Evolutionary conservation across 2,888 invertebrate species (phyloP).

Genomic region (Sisyra terminalis): DNA sequence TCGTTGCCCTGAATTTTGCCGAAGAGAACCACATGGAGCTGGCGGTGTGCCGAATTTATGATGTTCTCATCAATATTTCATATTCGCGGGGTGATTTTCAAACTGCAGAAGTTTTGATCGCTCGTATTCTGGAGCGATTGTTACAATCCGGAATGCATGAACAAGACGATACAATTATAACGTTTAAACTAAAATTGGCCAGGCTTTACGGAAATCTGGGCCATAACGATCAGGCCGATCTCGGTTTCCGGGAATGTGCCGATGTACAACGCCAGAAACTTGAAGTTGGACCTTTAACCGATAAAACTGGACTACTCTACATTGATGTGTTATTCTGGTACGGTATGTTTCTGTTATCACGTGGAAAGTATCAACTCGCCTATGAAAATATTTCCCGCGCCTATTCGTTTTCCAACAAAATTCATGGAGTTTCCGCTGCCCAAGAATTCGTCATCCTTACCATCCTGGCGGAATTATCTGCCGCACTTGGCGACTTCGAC

Average conservation of each 20-base stretch:
- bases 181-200: constrained; percentile 27
- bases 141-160: constrained; percentile 22
- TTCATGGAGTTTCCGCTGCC: constrained; percentile 25
- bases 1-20: neutral
- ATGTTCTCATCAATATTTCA: constrained; percentile 1
- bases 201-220: constrained; percentile 25
- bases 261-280: constrained; percentile 24
- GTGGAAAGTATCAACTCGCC: constrained; percentile 18
- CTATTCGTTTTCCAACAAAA: constrained; percentile 24
- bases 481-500: constrained; percentile 23
- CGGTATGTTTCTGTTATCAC: constrained; percentile 25
- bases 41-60: neutral
- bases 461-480: constrained; percentile 22
- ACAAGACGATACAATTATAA: constrained; percentile 24
- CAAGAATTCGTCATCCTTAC: constrained; percentile 30
- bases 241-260: constrained; percentile 27
- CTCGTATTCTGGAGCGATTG: constrained; percentile 22
- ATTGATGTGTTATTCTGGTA: constrained; percentile 30
- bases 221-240: constrained; percentile 24
- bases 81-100: constrained; percentile 18
- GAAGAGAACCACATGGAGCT: constrained; percentile 1
- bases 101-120: constrained; percentile 23
- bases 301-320: constrained; percentile 26
- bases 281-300: constrained; percentile 21
- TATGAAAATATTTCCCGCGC: constrained; percentile 24